Evolutionary conservation across 37 sponge, comb jelly and placozoan genomes (phyloP).

Genomic region (Diacarnus erythraeanus): DNA sequence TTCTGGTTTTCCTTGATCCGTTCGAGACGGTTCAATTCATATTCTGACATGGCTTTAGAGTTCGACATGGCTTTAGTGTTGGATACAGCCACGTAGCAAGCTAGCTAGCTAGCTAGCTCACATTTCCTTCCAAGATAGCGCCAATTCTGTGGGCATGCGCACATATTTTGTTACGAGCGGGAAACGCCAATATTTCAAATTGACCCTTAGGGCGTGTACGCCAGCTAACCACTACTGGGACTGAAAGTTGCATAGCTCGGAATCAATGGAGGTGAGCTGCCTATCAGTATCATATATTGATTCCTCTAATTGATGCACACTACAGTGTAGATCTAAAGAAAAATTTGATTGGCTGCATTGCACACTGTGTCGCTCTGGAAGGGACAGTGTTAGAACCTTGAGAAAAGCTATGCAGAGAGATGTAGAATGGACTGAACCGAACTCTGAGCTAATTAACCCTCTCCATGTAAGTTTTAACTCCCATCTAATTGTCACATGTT

Average conservation of each 20-base stretch:
- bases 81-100: not conserved
- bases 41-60: slow-evolving; percentile 37
- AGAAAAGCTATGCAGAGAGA: slow-evolving; percentile 39
- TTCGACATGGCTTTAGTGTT: not conserved
- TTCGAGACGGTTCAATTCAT: slow-evolving; percentile 53
- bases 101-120: too few species aligned
- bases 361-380: slow-evolving; percentile 61
- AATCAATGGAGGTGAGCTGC: too few species aligned
- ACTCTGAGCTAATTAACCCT: slow-evolving; percentile 17
- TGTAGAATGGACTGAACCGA: slow-evolving; percentile 40
- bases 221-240: too few species aligned
- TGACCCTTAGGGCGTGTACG: too few species aligned
- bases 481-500: not conserved
- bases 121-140: slow-evolving; percentile 6
- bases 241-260: too few species aligned
- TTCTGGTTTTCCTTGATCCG: slow-evolving; percentile 72
- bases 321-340: not conserved
- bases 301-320: not conserved
- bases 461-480: slow-evolving; percentile 10
- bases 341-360: slow-evolving; percentile 64
- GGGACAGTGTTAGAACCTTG: slow-evolving; percentile 28
- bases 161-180: not conserved
- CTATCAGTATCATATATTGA: too few species aligned
- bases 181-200: not conserved
- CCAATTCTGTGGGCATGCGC: slow-evolving; percentile 15